Conservation (phyloP, 2,797 vertebrate species). For the Platalea minor region DNA sequence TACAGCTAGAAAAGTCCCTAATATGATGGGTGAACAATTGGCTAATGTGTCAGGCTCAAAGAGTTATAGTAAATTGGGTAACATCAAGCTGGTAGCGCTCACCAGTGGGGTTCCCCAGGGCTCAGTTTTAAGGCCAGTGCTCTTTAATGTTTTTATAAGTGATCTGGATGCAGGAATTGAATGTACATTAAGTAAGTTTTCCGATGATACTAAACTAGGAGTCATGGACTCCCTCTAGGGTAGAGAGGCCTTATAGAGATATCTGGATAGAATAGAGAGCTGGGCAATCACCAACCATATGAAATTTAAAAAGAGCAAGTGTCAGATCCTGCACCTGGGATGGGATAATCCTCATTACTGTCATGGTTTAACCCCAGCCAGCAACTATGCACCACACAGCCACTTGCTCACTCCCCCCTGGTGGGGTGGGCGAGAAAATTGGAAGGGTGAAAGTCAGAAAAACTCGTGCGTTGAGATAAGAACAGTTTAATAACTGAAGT, state of each 20-base stretch:
- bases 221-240: neutral
- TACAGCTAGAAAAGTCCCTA: neutral
- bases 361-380: too few relatives aligned
- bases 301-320: neutral
- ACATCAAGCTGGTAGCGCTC: neutral
- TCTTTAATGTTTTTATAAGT: neutral
- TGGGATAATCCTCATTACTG: too few relatives aligned
- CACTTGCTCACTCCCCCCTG: too few relatives aligned
- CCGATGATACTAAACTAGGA: neutral
- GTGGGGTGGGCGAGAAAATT: too few relatives aligned
- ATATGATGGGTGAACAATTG: neutral
- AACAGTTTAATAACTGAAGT: too few relatives aligned
- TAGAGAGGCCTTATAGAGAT: neutral
- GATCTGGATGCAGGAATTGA: neutral
- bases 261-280: neutral
- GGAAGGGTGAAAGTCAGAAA: too few relatives aligned
- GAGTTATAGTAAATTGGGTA: neutral
- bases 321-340: neutral
- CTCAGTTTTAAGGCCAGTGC: neutral
- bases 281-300: neutral
- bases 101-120: neutral
- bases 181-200: neutral
- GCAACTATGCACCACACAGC: too few relatives aligned
- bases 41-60: neutral
- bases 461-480: too few relatives aligned